Evolutionary conservation across 2,888 invertebrate genomes (phyloP), one percentile per base, ranked within the genome.

Genomic region (Lochmaea capreae): DNA sequence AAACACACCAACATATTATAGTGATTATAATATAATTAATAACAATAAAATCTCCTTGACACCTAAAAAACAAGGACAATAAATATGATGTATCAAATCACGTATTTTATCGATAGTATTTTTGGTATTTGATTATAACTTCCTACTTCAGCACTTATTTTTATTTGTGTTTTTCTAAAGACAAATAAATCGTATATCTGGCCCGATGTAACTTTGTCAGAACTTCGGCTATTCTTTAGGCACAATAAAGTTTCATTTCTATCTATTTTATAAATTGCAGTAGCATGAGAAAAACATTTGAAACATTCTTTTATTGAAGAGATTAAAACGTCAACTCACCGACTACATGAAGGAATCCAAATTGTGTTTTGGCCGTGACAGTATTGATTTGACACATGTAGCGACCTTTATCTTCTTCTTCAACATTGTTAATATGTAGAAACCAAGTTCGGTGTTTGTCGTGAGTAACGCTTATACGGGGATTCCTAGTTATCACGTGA

Each of bases 321-420:
- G 65, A 68, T 71, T 71, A 49, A 58, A 72, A 72, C n/a, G 61
- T 74, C 66, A 71, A 87, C 93, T 93, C 88, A 96, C 97, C 96
- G 72, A 97, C 96, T 82, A 97, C 96, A 87, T 96, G 95, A 66
- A 97, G 90, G 87, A 95, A 96, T 79, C 97, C 97, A 83, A 95
- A 95, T 87, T 96, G 96, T 68, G 96, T 96, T 89, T 96, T 97
- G 73, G 96, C 96, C 39, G 95, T 94, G 82, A 95, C 96, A 4
- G 95, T 97, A 89, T 96, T 97, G 87, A 96, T 96, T 90, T 95
- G 97, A 88, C 95, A 96, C 96, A 97, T 97, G 89, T 97, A 97
- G 76, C 95, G 91, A 72, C 97, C 97, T 83, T 94, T 93, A 88
- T 97, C 97, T 85, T 95, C 95, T 86, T 96, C 95, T 82, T 96